A percentile compares a stretch with the other conserved stretches of the same genome.
These are phyloP conservation scores for Hucho hucho DNA, from an alignment of 2,113 vertebrate species.

Conservation along the genomic window DNA sequence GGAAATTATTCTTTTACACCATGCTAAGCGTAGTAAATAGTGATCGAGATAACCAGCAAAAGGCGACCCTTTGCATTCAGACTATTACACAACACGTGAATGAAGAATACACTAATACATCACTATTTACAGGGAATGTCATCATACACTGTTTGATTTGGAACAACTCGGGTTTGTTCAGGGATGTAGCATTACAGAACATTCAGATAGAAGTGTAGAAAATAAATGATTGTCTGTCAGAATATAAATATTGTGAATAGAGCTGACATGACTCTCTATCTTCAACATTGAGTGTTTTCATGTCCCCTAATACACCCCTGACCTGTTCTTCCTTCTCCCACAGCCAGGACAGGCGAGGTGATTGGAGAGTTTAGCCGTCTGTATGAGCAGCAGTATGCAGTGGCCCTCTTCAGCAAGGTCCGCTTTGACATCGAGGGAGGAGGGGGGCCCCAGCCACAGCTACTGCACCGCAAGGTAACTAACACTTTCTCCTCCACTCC, in stretches of 20 bases:
- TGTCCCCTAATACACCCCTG: not conserved
- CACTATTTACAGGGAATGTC: too few relatives aligned
- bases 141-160: too few relatives aligned
- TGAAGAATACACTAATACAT: too few relatives aligned
- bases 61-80: too few relatives aligned
- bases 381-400: conserved; percentile 84
- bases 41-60: not conserved
- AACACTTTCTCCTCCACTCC: too few relatives aligned
- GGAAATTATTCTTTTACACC: not conserved
- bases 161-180: too few relatives aligned
- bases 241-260: too few relatives aligned
- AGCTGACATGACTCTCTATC: not conserved
- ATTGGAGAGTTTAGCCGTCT: conserved; percentile 79
- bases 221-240: too few relatives aligned
- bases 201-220: too few relatives aligned
- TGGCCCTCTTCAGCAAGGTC: conserved; percentile 90
- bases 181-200: too few relatives aligned
- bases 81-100: too few relatives aligned
- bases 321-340: conserved; percentile 3
- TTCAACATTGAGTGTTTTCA: too few relatives aligned
- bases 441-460: conserved; percentile 82
- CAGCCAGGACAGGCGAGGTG: conserved; percentile 81
- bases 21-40: not conserved
- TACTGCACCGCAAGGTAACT: conserved; percentile 90
- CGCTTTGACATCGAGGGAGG: conserved; percentile 89